Evolutionary conservation across 2,888 invertebrate genomes (phyloP).

Genomic region (Papilio elwesi): DNA sequence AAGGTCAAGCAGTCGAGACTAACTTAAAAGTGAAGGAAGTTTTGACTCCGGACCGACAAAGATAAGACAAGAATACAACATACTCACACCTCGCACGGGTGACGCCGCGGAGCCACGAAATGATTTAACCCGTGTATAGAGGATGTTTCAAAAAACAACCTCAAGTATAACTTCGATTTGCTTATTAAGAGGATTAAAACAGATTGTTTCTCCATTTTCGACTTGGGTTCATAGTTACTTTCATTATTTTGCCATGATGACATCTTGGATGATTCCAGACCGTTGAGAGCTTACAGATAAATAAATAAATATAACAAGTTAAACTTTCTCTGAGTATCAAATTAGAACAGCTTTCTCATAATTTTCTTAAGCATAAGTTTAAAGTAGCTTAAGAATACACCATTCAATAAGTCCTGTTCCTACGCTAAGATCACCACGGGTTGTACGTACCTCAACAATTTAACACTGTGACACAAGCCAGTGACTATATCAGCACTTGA

Average conservation of each 20-base stretch:
- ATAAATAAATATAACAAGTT: slow-evolving; percentile 8
- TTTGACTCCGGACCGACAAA: background rate
- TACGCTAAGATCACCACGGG: too few species aligned
- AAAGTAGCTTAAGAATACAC: too few species aligned
- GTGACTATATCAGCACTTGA: background rate
- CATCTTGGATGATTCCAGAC: slow-evolving; percentile 4
- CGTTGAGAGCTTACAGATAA: background rate
- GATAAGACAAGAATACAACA: background rate
- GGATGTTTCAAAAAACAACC: slow-evolving; percentile 75
- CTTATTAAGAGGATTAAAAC: slow-evolving; percentile 42
- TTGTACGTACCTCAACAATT: too few species aligned
- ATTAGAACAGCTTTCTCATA: too few species aligned
- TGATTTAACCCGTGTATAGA: slow-evolving; percentile 84
- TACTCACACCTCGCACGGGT: slow-evolving; percentile 77
- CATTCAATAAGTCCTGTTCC: too few species aligned
- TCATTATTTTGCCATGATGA: background rate
- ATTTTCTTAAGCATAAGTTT: too few species aligned
- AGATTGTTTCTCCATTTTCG: slow-evolving; percentile 38
- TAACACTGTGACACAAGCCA: background rate
- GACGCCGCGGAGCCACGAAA: slow-evolving; percentile 71
- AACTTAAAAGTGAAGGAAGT: too few species aligned
- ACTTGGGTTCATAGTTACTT: slow-evolving; percentile 12
- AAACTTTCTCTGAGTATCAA: too few species aligned
- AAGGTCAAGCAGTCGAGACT: too few species aligned
- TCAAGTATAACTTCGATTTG: slow-evolving; percentile 61